Evolutionary conservation across 2,113 vertebrate species (phyloP), one percentile per base, ranked within the genome.

Genomic region (Tetraodon nigroviridis): DNA sequence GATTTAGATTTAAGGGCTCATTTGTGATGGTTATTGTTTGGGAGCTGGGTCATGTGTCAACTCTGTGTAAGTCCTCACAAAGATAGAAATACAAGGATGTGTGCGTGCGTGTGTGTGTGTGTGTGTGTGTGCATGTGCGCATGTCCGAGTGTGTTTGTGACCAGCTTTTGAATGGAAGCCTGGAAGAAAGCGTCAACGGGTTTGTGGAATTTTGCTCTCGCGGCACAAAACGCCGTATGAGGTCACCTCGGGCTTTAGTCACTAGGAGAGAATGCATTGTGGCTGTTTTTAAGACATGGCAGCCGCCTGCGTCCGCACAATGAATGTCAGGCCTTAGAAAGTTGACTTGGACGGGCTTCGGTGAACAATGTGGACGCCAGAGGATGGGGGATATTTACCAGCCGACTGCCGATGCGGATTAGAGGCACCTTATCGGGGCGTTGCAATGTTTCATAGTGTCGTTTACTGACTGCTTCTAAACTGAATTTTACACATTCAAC

Each of bases 201-300:
- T 81, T 80, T 78, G 82, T 85, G 87, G 85, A 88, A 91, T 91
- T 90, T 84, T 90, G 90, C 90, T 84, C 86, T 44, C 73, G 79
- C 85, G 72, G 90, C 90, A 90, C 79, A 88, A 86, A 37, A 78
- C 66, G 74, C 4, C 80, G 86, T 81, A 90, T 90, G 88, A 89
- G 88, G 82, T 90, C 89, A 90, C 83, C 84, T 84, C 82, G 77
- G 76, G 77, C 85, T 60, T 89, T 88, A 85, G 80, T 91, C 90
- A 92, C 72, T 75, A 84, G 78, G 77, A 85, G 83, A 73, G 87
- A 90, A 90, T 89, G 88, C 89, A 87, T 89, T 89, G 90, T 89
- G 80, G 81, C 77, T 78, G 85, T 89, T 90, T 90, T 89, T 86
- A 90, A 91, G 89, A 91, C 85, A 86, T 73, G 86, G 82, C 86